Percentiles rank a stretch among this genome's conserved stretches.
Evolutionary conservation across 2,888 invertebrate genomes (phyloP).

Genomic region (Zele albiditarsus): DNA sequence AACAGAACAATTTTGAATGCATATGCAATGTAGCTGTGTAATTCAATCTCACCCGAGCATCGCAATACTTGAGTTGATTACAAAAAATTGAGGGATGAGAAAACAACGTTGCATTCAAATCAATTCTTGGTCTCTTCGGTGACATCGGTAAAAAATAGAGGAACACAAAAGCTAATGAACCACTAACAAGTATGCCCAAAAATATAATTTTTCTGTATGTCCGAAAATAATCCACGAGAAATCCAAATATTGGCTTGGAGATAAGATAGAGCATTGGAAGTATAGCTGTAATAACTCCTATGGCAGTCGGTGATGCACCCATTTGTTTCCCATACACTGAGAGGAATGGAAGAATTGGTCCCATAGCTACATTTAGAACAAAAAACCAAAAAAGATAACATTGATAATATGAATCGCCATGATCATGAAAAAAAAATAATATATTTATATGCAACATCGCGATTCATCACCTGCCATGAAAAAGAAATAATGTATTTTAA

Average conservation of each 20-base stretch:
- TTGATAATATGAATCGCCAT: background rate
- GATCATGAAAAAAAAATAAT: constrained; percentile 23
- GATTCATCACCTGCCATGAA: constrained; percentile 83
- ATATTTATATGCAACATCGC: background rate
- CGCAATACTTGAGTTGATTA: constrained; percentile 33
- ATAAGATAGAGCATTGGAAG: constrained; percentile 85
- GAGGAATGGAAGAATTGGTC: constrained; percentile 86
- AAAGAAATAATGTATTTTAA: constrained; percentile 91
- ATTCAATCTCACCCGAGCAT: constrained; percentile 12
- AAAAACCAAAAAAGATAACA: constrained; percentile 19
- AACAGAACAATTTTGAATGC: background rate
- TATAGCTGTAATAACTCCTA: constrained; percentile 85
- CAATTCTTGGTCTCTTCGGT: constrained; percentile 31
- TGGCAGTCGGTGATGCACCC: constrained; percentile 83
- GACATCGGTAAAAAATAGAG: constrained; percentile 80
- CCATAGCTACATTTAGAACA: constrained; percentile 78
- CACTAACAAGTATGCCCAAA: constrained; percentile 78
- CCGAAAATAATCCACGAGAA: constrained; percentile 83
- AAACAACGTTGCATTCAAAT: constrained; percentile 11
- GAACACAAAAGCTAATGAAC: constrained; percentile 81
- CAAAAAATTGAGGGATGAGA: constrained; percentile 28
- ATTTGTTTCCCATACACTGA: constrained; percentile 86
- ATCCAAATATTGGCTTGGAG: constrained; percentile 85
- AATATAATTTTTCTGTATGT: constrained; percentile 83
- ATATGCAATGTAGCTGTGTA: background rate